Evolutionary conservation across 2,888 invertebrate species (phyloP), one percentile per base, ranked within the genome.

Genomic region (Lycaena phlaeas): DNA sequence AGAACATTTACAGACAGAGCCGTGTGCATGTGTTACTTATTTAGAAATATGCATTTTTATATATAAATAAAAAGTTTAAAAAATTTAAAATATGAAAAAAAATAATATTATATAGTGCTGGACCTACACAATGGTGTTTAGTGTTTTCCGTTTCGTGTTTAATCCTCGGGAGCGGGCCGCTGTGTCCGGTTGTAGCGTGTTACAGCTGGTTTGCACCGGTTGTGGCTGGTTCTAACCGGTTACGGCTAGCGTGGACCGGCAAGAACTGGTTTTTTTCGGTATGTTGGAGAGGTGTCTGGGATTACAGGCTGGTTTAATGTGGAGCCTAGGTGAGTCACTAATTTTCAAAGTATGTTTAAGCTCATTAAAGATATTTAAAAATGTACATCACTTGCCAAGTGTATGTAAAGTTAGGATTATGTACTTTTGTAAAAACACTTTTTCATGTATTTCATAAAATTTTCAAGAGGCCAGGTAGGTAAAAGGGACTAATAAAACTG

Each of bases 281-380:
- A 18, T 34, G n/a, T 18, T 34, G 34, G 34, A 34, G 38, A 46
- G 54, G 56, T 51, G 54, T 51, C 53, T 57, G 58, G 65, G 57
- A 58, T 54, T 57, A 59, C 58, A 57, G 59, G 65, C 66, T 53
- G 56, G 44, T 51, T 53, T 36, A 51, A 49, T 53, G 54, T 56
- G 59, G 59, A 70, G 72, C 70, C 67, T 65, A 61, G 78, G 76
- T 77, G 54, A 64, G 73, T n/a, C n/a, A n/a, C n/a, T n/a, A n/a
- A n/a, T 30, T 22, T 30, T 43, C 12, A 17, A 7, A 4, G 6
- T 7, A 5, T 1, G 6, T 27, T 27, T 12, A 6, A 12, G 12
- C 25, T 25, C n/a, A 27, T n/a, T 10, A 26, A 26, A 27, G n/a
- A 27, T 27, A 10, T 27, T 27, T 4, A 18, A 27, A 27, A 27